A percentile compares a stretch with the other conserved stretches of the same genome.
Conservation (phyloP, 1,140 invertebrate genomes). For the Hyphantria cunea region DNA sequence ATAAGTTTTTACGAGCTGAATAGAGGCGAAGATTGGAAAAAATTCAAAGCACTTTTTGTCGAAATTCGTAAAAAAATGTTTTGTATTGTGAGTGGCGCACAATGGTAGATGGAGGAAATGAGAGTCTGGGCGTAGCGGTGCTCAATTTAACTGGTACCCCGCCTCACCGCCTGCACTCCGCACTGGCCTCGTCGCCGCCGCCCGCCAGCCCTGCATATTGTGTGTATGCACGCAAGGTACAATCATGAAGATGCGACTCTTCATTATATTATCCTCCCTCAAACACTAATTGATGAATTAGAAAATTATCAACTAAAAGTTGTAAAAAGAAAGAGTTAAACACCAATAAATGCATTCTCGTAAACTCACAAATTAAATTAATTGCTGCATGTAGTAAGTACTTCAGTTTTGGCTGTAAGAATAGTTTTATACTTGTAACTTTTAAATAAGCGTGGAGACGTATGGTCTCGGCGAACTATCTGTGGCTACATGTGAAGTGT, state of each 20-base stretch:
- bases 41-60: slow-evolving; percentile 80
- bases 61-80: slow-evolving; percentile 80
- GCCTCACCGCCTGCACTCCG: slow-evolving; percentile 30
- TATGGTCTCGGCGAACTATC: too few relatives aligned
- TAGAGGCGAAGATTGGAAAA: slow-evolving; percentile 79
- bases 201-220: slow-evolving; percentile 25
- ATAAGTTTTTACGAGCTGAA: slow-evolving; percentile 75
- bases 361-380: slow-evolving; percentile 4
- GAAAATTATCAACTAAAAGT: too few relatives aligned
- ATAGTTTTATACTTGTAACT: too few relatives aligned
- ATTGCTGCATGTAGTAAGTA: background rate
- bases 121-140: slow-evolving; percentile 70
- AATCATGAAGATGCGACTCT: slow-evolving; percentile 31
- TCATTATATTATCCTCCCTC: slow-evolving; percentile 13
- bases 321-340: slow-evolving; percentile 1
- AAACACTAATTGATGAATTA: slow-evolving; percentile 16
- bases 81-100: slow-evolving; percentile 79
- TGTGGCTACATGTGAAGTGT: too few relatives aligned
- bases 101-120: slow-evolving; percentile 76
- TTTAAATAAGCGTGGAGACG: too few relatives aligned
- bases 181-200: slow-evolving; percentile 16
- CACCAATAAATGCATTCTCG: slow-evolving; percentile 1
- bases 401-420: background rate
- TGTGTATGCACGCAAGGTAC: slow-evolving; percentile 27
- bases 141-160: slow-evolving; percentile 74